These are phyloP conservation scores for Paelopatides confundens DNA, from an alignment of 53 echinoderm and acorn worm genomes.

Conservation along the genomic window DNA sequence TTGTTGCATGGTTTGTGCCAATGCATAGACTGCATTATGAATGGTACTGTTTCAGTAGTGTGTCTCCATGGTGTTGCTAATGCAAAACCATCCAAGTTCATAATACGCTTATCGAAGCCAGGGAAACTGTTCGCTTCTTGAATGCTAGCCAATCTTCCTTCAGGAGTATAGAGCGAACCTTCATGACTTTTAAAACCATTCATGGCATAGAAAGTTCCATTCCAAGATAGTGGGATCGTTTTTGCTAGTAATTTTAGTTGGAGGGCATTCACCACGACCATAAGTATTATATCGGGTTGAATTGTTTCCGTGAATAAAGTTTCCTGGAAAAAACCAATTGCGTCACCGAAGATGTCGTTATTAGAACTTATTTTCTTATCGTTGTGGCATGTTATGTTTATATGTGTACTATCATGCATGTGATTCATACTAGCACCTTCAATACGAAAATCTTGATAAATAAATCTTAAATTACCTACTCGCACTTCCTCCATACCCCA, in stretches of 20 bases:
- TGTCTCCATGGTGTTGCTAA: neutral
- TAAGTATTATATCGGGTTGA: neutral
- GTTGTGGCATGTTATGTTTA: neutral
- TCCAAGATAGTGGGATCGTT: neutral
- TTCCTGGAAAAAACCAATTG: neutral
- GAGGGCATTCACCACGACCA: neutral
- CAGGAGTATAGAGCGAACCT: neutral
- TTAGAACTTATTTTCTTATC: neutral
- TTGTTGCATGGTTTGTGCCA: neutral
- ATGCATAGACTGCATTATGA: neutral
- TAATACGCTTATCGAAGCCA: neutral
- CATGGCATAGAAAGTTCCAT: neutral
- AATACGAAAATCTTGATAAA: neutral
- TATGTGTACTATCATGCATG: neutral
- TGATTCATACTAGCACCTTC: neutral
- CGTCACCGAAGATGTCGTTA: neutral
- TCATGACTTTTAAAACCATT: neutral
- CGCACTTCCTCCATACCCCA: constrained; percentile 2
- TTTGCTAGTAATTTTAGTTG: neutral
- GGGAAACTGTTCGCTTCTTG: neutral
- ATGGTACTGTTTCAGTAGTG: neutral
- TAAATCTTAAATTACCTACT: neutral
- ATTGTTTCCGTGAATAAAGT: neutral
- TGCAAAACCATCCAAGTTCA: neutral
- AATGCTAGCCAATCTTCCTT: neutral